phyloP scores from a whole-genome alignment of 2,888 invertebrate species.

The Calameuta pallipes region DNA sequence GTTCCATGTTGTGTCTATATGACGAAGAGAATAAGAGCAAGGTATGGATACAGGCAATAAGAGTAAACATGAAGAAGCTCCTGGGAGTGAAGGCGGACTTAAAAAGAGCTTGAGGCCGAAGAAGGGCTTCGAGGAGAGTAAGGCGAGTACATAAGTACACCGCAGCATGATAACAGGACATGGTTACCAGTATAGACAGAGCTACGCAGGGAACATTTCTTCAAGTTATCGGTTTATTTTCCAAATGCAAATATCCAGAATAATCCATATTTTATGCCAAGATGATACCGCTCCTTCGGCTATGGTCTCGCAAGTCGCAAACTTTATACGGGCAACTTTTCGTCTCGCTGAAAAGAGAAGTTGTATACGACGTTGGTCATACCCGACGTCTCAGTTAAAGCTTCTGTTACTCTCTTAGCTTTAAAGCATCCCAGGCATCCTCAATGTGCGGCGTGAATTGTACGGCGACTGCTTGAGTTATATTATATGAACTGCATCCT shows the following conservation, averaged over 20 bases:
- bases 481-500: not conserved
- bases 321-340: conserved; percentile 59
- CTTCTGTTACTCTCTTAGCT: conserved; percentile 2
- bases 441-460: not conserved
- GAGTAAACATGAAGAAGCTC: not conserved
- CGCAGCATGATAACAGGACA: not conserved
- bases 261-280: conserved; percentile 64
- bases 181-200: conserved; percentile 8
- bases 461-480: not conserved
- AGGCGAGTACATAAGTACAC: not conserved
- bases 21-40: not conserved
- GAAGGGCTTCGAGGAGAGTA: not conserved
- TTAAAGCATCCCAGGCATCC: conserved; percentile 1
- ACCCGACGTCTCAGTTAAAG: not conserved
- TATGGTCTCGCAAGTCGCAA: conserved; percentile 27
- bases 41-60: not conserved
- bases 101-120: not conserved
- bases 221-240: conserved; percentile 60
- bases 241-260: conserved; percentile 62
- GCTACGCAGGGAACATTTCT: conserved; percentile 30
- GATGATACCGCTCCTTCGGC: conserved; percentile 52
- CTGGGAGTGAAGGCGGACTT: not conserved
- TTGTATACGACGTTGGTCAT: conserved; percentile 10
- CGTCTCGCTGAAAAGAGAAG: conserved; percentile 29
- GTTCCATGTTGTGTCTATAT: not conserved